Base-by-base conservation (phyloP, 2,113 vertebrate species). In the Tauraco erythrolophus region DNA sequence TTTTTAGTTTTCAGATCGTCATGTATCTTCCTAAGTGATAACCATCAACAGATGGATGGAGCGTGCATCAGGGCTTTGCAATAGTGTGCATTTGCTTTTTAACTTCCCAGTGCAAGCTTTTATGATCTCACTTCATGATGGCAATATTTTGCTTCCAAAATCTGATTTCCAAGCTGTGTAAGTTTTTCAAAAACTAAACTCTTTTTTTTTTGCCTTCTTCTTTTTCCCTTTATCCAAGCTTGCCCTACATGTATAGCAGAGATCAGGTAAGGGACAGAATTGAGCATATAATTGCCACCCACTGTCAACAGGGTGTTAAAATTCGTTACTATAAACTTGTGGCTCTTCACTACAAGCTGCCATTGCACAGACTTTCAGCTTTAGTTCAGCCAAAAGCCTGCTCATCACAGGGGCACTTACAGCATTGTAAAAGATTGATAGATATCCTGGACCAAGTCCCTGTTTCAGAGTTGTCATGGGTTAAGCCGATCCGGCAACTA, bases 1-100 rank as follows among this genome's bases (percentile, higher is more conserved):
- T 60, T 94, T 94, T 95, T 84, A 94, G 71, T 92, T 87, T 97
- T 68, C 90, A 80, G 35, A 89, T 84, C 75, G 53, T 90, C 62
- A 70, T 11, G 2, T 94, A 75, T 86, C 76, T 97, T 76, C 85
- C 82, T 96, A 77, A 94, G 92, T 96, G 94, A 91, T 94, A 98
- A 94, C 94, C 91, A 85, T 70, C 75, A 97, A 37, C 94, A 97
- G 97, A 97, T 95, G 94, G 95, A 93, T 80, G 23, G 72, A 93
- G 71, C 83, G 11, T 86, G 70, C 90, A 94, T 62, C 72, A 64
- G 48, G 76, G 45, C 19, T 72, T 97, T 81, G 64, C 11, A 84
- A 27, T 66, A 91, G 51, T 56, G 9, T 71, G 14, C 14, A 11
- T 39, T 60, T 93, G 28, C 60, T 79, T 94, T 83, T 78, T 62